Base-by-base conservation (phyloP, 2,888 invertebrate genomes). In the Balanococcus diminutus region DNA sequence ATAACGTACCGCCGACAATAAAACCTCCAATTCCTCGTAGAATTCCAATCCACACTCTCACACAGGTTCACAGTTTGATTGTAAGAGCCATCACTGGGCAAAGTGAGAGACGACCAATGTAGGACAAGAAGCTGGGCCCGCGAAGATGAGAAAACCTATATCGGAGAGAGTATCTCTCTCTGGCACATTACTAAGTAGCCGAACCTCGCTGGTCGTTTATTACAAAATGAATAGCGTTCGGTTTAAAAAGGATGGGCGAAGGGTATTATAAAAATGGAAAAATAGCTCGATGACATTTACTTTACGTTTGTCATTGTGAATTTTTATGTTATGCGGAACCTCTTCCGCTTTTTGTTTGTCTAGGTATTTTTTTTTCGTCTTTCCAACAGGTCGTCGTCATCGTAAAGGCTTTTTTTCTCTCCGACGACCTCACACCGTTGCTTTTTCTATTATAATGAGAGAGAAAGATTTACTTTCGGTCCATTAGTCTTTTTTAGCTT, bases 251-350 rank as follows among this genome's bases (percentile, higher is more conserved):
- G 56, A 56, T 56, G 19, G 42, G 16, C 3, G 22, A 28, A 11
- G 56, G 36, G 83, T 84, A 67, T 67, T 72, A 72, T 84, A 67
- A 84, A 84, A 84, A 84, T 72, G 84, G 84, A 72, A 61, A 84
- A 84, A 84, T 84, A 84, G 84, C 84, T 84, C 84, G 84, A 84
- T 84, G 84, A 84, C 84, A 84, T 84, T 84, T 84, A 84, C 39
- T 84, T 84, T 84, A 72, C 72, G 84, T 84, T 67, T 84, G 84
- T 84, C 84, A 84, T 84, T 84, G 84, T 72, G 72, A 75, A 84
- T 72, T 84, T 72, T 84, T 67, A 72, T 84, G 84, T 84, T 84
- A 84, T 75, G 84, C 84, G 39, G 84, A 72, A 84, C 39, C 42
- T 84, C 84, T 84, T 84, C 84, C 84, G 84, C 84, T 72, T 84